Evolutionary conservation across 1,140 invertebrate species (phyloP), one percentile per base, ranked within the genome.

Genomic region (Aporrectodea caliginosa): DNA sequence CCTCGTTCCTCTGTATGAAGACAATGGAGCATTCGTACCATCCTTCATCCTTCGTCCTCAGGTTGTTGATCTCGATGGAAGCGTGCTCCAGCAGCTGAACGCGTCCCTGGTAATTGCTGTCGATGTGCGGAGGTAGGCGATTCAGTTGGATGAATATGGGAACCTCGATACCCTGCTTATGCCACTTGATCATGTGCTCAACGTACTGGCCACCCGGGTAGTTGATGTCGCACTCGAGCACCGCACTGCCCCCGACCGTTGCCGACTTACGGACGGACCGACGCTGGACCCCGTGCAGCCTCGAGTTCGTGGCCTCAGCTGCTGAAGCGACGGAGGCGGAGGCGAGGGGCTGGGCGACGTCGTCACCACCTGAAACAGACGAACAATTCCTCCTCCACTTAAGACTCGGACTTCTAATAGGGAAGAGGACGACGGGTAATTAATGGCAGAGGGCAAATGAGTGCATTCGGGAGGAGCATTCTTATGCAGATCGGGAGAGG

Each of bases 21-120:
- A 95, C 93, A 86, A 98, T 94, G 90, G 95, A 96, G 90, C 95
- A 98, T 88, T 96, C 94, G 90, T 97, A 98, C 95, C 95, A 97
- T 85, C 95, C 95, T 89, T 96, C 94, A 90, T 98, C 95, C 83
- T 92, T 92, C 88, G 96, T 95, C 77, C 91, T 91, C 86, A 97
- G 95, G 86, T 94, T 93, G 84, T 94, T 96, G 88, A 98, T 90
- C 90, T 97, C 97, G 88, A 97, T 93, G 82, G 94, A 96, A 78
- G 95, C 80, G 35, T 92, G 92, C 80, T 93, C 92, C 80, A 96
- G 94, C 79, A 94, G 92, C 58, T 94, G 94, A 83, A 97, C 94
- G 75, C 95, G 91, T 75, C 94, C 94, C 87, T 95, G 93, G 89
- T 96, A 97, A 58, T 94, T 94, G 84, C 95, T 93, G 82, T 93